A percentile compares a stretch with the other conserved stretches of the same genome.
phyloP scores from a whole-genome alignment of 2,113 vertebrate species.

The Tragelaphus scriptus region DNA sequence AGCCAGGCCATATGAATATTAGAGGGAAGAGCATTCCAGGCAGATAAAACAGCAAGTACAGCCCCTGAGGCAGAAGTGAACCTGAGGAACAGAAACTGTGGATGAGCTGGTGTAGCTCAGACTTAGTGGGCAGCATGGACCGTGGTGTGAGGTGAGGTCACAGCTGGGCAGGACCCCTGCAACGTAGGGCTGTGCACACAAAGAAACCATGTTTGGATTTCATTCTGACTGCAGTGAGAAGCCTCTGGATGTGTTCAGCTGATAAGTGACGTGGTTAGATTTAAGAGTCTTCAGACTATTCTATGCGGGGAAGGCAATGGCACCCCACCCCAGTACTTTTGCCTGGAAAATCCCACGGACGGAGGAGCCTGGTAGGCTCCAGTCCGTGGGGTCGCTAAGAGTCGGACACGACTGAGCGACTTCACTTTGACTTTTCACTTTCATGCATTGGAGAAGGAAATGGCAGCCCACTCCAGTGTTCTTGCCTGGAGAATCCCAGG shows the following conservation, averaged over 20 bases:
- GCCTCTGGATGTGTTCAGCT: not conserved
- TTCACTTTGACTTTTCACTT: no score
- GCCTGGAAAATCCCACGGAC: no score
- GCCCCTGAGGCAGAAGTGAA: not conserved
- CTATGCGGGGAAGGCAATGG: no score
- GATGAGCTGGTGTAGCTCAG: no score
- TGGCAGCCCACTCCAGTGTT: no score
- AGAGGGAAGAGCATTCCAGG: not conserved
- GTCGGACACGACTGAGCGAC: no score
- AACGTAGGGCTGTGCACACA: accelerated
- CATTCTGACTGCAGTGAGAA: not conserved
- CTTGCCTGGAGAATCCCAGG: no score
- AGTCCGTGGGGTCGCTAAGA: no score
- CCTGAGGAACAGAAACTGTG: not conserved
- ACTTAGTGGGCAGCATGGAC: not conserved
- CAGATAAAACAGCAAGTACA: not conserved
- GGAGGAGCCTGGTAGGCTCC: no score
- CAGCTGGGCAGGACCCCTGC: not conserved
- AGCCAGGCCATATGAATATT: not conserved
- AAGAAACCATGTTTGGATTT: not conserved
- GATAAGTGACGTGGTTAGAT: not conserved
- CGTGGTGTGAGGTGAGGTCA: not conserved
- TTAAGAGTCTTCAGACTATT: not conserved
- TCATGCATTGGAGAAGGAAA: no score
- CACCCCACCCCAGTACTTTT: no score